Base-by-base conservation (phyloP, 2,797 vertebrate genomes). In the Falco naumanni region DNA sequence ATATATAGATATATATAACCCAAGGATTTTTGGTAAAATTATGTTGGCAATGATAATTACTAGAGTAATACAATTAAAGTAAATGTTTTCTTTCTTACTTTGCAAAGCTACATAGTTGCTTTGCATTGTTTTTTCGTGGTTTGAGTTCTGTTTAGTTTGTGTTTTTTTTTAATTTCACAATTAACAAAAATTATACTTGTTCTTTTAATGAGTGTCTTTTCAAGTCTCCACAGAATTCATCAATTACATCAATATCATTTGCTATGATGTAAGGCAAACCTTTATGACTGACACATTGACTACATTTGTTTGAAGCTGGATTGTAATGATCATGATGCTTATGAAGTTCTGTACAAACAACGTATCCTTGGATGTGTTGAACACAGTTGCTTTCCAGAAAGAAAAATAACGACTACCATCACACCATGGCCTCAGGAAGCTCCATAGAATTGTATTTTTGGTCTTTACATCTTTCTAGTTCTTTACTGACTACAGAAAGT, bases 91-190 rank as follows among this genome's bases (percentile, higher is more conserved):
- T 48, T 64, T 76, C 14, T 26, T 70, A 59, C 33, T 82, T 76
- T 60, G 5, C 18, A 59, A 7, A 59, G 13, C 15, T 31, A 37
- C 8, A 48, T 13, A 71, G 20, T 72, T 29, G 6, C 14, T 83
- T 60, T 4, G 0, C 13, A 48, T 54, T 54, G 33, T 2, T 14
- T 54, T 53, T 69, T 22, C 3, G 28, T 59, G 28, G 0, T 1
- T 12, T 22, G 43, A 17, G 47, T 19, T 37, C 33, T 16, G 10
- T 16, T 57, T 69, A 12, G 39, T 34, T 34, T 34, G 6, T 33
- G n/a, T 24, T n/a, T 48, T 28, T 8, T 45, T 57, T 76, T 25
- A 18, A 2, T 64, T 70, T 63, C 17, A 41, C 29, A 64, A 39
- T 34, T 15, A 64, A 51, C 47, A 15, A 57, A 76, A 82, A 51